phyloP scores from a whole-genome alignment of 2,797 vertebrate genomes.

The Vipera latastei region DNA sequence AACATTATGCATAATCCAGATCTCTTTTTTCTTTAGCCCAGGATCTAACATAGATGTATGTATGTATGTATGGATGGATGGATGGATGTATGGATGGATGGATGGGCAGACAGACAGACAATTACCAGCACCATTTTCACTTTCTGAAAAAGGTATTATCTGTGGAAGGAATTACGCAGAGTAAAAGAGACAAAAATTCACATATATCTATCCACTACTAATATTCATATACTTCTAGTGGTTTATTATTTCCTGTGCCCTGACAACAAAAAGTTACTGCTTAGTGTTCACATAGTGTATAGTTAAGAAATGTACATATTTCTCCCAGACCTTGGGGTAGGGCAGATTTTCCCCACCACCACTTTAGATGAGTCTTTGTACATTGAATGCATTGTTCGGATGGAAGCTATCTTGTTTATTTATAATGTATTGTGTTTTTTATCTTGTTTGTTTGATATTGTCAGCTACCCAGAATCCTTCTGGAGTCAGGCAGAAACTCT shows the following conservation, averaged over 20 bases:
- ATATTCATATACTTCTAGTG: neutral
- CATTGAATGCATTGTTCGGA: neutral
- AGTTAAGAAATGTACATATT: neutral
- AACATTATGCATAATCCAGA: neutral
- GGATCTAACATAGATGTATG: neutral
- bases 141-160: neutral
- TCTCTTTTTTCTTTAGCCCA: neutral
- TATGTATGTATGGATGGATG: too few relatives aligned
- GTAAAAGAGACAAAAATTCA: neutral
- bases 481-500: neutral
- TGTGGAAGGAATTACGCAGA: neutral
- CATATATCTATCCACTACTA: neutral
- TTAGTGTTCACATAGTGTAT: neutral
- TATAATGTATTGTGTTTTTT: neutral
- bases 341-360: neutral
- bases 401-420: neutral
- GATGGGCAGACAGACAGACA: neutral
- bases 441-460: neutral
- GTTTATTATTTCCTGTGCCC: neutral
- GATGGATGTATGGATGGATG: neutral
- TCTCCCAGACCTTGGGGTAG: neutral
- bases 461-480: neutral
- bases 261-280: neutral
- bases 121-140: neutral
- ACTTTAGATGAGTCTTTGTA: neutral